phyloP scores from a whole-genome alignment of 2,113 vertebrate species.

The Paradoxurus hermaphroditus region DNA sequence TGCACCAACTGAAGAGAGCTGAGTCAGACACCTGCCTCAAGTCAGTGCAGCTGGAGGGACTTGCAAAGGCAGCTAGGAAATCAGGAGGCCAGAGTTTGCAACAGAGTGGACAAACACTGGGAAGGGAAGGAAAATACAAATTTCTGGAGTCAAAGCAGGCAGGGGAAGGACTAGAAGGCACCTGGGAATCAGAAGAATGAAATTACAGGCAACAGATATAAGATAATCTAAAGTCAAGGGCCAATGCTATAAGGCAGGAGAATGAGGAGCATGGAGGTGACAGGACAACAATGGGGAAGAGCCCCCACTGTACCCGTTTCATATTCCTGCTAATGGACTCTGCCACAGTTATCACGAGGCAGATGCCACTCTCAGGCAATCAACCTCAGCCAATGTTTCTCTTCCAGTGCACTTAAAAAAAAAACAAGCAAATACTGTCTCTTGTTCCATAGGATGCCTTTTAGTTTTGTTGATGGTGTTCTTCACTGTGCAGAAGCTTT shows the following conservation, averaged over 20 bases:
- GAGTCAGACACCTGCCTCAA: background rate
- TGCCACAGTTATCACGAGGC: background rate
- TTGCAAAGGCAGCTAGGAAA: background rate
- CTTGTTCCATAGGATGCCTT: too few species aligned
- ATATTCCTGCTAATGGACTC: background rate
- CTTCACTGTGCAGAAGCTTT: too few species aligned
- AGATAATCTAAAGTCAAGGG: background rate
- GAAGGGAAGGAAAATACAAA: background rate
- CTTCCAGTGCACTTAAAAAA: background rate
- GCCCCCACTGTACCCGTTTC: background rate
- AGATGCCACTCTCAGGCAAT: background rate
- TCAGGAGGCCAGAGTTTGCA: background rate
- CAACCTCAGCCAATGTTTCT: background rate
- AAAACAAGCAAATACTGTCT: too few species aligned
- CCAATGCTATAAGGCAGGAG: background rate
- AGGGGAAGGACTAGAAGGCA: background rate
- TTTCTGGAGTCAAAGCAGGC: background rate
- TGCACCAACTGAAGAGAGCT: background rate
- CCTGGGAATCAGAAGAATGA: background rate
- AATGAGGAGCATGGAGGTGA: background rate
- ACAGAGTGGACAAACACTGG: background rate
- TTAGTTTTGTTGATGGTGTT: too few species aligned
- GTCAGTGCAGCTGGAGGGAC: background rate
- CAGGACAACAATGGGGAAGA: too few species aligned
- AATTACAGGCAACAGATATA: background rate